phyloP scores from a whole-genome alignment of 2,797 vertebrate species.

The Fringilla coelebs region DNA sequence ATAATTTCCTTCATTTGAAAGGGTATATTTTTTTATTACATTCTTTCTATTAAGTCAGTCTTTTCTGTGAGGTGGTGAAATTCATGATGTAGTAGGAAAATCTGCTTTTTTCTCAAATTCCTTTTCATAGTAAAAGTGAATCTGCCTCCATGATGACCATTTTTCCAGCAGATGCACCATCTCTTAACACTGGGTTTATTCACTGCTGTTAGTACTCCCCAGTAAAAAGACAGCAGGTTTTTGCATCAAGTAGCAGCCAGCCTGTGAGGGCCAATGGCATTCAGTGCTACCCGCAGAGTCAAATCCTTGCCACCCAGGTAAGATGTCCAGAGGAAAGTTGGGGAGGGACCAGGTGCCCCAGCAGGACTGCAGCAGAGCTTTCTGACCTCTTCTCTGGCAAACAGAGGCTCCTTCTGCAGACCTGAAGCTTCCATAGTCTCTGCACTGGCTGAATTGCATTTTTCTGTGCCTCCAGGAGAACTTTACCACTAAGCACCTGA shows the following conservation, averaged over 20 bases:
- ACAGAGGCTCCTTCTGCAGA: not conserved
- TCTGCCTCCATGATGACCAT: not conserved
- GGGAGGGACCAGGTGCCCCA: accelerated
- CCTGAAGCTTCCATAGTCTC: not conserved
- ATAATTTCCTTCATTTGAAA: not conserved
- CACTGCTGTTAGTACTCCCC: not conserved
- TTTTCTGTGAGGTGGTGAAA: not conserved
- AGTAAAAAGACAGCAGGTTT: not conserved
- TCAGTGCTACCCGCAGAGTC: not conserved
- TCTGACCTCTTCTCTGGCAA: not conserved
- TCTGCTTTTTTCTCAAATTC: not conserved
- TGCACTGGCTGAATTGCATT: not conserved
- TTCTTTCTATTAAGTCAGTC: not conserved
- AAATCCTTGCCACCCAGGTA: not conserved
- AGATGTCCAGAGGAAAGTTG: accelerated
- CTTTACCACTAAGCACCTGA: not conserved
- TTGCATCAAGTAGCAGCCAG: not conserved
- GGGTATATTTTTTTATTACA: not conserved
- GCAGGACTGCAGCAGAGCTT: not conserved
- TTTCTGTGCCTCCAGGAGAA: not conserved
- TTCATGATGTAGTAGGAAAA: not conserved
- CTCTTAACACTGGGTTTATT: not conserved
- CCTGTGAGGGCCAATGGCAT: not conserved
- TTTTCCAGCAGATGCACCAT: not conserved
- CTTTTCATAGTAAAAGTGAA: not conserved